Evolutionary conservation across 2,113 vertebrate genomes (phyloP), one percentile per base, ranked within the genome.

Genomic region (Etheostoma spectabile): DNA sequence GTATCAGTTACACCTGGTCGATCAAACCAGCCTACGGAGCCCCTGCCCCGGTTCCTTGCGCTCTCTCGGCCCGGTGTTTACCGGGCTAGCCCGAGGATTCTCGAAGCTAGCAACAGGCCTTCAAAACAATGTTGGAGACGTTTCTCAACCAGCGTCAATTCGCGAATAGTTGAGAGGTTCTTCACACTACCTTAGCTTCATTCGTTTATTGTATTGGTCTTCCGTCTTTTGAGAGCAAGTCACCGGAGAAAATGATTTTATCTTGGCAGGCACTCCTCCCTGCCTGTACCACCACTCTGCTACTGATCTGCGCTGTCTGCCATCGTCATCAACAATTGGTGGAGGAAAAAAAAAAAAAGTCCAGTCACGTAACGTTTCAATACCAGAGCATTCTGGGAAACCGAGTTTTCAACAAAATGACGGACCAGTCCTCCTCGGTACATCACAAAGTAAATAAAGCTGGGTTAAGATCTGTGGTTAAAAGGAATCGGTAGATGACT

Each of bases 91-190:
- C 88, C 88, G 91, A 89, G 91, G 91, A 92, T 87, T 72, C 74
- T 63, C 74, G 80, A 22, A 77, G 84, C 79, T 89, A 88, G 84
- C 90, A 83, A 91, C 87, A 93, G 93, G 94, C 93, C 93, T 86
- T 78, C 86, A 88, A 81, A 94, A 93, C 89, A 93, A 79, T 65
- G 72, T 79, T 27, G 52, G 53, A 71, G 22, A 11, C 57, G 79
- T 22, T 46, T 12, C 14, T 11, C 3, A 64, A 71, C 10, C 46
- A 3, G 53, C 48, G 8, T 49, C 18, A 6, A 3, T 8, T 51
- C 21, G 10, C 30, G 19, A 24, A 1, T 1, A 27, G 22, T 57
- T 68, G 33, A 11, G 12, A 14, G 30, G 22, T 33, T 56, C 42
- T 11, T 46, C 22, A 51, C 3, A 55, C 22, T 61, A 30, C 63